A percentile compares a stretch with the other conserved stretches of the same genome.
phyloP scores from a whole-genome alignment of 1,140 invertebrate species.

The Drosophila azteca region DNA sequence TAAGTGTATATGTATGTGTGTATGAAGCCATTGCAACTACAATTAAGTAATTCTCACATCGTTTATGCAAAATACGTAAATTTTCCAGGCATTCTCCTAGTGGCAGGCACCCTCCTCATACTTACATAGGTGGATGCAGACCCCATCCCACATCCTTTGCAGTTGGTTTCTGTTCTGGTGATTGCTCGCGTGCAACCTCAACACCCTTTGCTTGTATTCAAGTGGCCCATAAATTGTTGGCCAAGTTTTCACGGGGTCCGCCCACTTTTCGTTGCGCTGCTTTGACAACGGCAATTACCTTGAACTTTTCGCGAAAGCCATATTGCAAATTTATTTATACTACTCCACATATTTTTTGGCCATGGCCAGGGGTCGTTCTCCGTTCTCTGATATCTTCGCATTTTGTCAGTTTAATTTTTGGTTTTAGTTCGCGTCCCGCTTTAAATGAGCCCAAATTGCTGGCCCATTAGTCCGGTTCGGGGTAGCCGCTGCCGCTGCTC shows the following conservation, averaged over 20 bases:
- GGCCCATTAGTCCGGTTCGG: slow-evolving; percentile 63
- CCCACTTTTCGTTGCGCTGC: slow-evolving; percentile 78
- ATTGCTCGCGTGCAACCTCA: slow-evolving; percentile 79
- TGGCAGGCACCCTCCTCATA: slow-evolving; percentile 6
- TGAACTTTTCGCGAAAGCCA: slow-evolving; percentile 55
- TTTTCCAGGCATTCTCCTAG: slow-evolving; percentile 33
- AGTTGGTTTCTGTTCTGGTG: slow-evolving; percentile 54
- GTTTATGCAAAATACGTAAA: slow-evolving; percentile 77
- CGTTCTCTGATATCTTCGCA: slow-evolving; percentile 19
- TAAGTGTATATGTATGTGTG: slow-evolving; percentile 18
- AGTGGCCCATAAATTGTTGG: slow-evolving; percentile 82
- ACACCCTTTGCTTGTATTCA: slow-evolving; percentile 82
- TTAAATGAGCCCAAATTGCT: slow-evolving; percentile 77
- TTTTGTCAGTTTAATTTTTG: slow-evolving; percentile 76
- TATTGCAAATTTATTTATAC: slow-evolving; percentile 68
- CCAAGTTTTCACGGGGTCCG: slow-evolving; percentile 70
- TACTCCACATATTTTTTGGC: slow-evolving; percentile 51
- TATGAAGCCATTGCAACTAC: slow-evolving; percentile 44
- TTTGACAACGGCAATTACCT: slow-evolving; percentile 82
- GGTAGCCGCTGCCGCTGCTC: slow-evolving; percentile 24
- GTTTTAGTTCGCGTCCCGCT: slow-evolving; percentile 70
- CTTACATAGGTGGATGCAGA: slow-evolving; percentile 4
- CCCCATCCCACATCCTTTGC: neutral
- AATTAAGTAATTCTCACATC: slow-evolving; percentile 83
- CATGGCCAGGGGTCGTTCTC: slow-evolving; percentile 11